Percentiles rank a stretch among this genome's conserved stretches.
Evolutionary conservation across 2,113 vertebrate species (phyloP).

Genomic region (Lepidothrix coronata): DNA sequence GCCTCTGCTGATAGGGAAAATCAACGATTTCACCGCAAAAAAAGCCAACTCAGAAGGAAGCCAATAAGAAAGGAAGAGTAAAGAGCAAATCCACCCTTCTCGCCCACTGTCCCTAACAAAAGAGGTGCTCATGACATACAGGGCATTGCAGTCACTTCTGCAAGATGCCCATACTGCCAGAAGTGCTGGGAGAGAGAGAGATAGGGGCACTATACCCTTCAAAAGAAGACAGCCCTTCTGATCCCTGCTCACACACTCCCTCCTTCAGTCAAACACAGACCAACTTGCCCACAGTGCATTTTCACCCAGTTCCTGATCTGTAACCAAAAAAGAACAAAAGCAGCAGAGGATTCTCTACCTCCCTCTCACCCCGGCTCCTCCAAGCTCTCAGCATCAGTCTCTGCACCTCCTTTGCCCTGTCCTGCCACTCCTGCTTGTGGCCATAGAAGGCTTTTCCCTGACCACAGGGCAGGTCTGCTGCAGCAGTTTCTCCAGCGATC

Average conservation of each 20-base stretch:
- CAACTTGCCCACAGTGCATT: neutral
- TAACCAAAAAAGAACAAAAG: neutral
- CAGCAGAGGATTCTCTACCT: neutral
- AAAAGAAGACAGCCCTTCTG: neutral
- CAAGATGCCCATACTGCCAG: neutral
- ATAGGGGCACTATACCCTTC: neutral
- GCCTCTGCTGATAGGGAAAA: neutral
- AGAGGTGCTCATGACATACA: neutral
- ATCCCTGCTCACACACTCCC: neutral
- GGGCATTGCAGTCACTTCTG: neutral
- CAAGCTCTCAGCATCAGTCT: neutral
- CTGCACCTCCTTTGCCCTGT: neutral
- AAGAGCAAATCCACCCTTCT: neutral
- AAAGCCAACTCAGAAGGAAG: neutral
- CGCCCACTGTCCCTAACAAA: rapidly evolving
- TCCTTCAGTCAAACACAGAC: neutral
- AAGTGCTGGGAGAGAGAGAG: neutral
- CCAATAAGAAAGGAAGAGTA: neutral
- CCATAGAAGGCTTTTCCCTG: neutral
- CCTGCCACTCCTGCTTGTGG: neutral
- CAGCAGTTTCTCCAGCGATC: neutral
- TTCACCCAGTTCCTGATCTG: neutral
- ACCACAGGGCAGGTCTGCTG: neutral
- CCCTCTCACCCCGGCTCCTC: neutral
- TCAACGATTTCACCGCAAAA: rapidly evolving